Conservation (phyloP, 2,113 vertebrate genomes). For the Daubentonia madagascariensis region DNA sequence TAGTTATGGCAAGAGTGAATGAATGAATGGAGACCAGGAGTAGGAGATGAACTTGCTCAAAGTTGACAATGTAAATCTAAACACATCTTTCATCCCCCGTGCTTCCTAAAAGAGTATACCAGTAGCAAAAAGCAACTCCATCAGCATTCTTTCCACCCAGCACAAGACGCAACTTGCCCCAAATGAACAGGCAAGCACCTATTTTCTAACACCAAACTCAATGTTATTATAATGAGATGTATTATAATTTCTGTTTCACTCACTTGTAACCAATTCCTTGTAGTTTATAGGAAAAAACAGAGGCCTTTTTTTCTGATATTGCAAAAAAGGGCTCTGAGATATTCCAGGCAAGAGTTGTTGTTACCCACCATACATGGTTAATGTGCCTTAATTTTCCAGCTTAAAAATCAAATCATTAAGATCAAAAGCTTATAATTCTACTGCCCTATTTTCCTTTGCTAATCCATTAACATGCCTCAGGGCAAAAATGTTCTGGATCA, state of each 20-base stretch:
- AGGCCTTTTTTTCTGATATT: neutral
- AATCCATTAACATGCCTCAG: slow-evolving; percentile 28
- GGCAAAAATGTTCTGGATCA: slow-evolving; percentile 36
- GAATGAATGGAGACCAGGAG: neutral
- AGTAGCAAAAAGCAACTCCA: neutral
- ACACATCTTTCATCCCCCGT: neutral
- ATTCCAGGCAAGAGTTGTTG: neutral
- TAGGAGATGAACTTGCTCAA: neutral
- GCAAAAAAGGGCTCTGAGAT: neutral
- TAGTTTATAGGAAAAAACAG: neutral
- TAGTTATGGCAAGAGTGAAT: neutral
- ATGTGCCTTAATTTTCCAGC: slow-evolving; percentile 37
- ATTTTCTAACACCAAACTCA: neutral
- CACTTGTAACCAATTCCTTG: neutral
- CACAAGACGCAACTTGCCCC: slow-evolving; percentile 10
- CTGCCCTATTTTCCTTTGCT: slow-evolving; percentile 42
- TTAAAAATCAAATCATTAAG: slow-evolving; percentile 60
- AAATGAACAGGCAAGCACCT: neutral
- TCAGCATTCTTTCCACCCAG: neutral
- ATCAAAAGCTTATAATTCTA: slow-evolving; percentile 55
- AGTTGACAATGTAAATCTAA: neutral
- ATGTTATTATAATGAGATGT: neutral
- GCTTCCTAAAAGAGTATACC: neutral
- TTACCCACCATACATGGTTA: neutral
- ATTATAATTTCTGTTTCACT: neutral